Conservation (phyloP, 2,113 vertebrate genomes). For the Caracal caracal region DNA sequence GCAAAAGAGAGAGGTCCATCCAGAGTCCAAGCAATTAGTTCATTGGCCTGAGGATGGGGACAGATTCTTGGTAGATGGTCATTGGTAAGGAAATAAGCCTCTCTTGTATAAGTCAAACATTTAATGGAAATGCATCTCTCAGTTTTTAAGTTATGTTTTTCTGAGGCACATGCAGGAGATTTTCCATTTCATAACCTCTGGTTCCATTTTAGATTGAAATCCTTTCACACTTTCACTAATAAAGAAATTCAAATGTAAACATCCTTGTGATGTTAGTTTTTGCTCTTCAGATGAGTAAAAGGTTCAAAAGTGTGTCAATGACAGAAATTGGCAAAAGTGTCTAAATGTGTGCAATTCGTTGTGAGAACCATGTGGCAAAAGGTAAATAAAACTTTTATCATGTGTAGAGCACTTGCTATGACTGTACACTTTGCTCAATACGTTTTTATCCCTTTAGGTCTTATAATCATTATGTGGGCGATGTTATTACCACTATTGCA, state of each 20-base stretch:
- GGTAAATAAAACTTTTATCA: not conserved
- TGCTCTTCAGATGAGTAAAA: not conserved
- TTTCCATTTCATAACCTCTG: not conserved
- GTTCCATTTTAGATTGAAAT: not conserved
- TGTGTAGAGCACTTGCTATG: not conserved
- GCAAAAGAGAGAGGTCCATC: not conserved
- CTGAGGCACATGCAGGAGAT: not conserved
- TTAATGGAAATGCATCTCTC: not conserved
- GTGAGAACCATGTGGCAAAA: not conserved
- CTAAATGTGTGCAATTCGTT: not conserved
- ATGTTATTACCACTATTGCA: not conserved
- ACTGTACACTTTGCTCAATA: not conserved
- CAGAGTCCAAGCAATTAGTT: not conserved
- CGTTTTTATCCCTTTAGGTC: not conserved
- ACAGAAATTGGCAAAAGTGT: not conserved
- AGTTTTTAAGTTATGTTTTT: not conserved
- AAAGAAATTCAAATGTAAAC: not conserved
- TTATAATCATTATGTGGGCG: not conserved
- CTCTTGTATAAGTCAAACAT: constrained; percentile 6
- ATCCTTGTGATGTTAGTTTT: not conserved
- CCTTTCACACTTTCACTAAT: not conserved
- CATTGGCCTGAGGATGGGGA: not conserved
- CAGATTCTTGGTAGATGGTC: not conserved
- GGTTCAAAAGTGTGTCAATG: not conserved
- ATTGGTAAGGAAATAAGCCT: not conserved